phyloP scores from a whole-genome alignment of 1,140 invertebrate species.

The Euwallacea similis region DNA sequence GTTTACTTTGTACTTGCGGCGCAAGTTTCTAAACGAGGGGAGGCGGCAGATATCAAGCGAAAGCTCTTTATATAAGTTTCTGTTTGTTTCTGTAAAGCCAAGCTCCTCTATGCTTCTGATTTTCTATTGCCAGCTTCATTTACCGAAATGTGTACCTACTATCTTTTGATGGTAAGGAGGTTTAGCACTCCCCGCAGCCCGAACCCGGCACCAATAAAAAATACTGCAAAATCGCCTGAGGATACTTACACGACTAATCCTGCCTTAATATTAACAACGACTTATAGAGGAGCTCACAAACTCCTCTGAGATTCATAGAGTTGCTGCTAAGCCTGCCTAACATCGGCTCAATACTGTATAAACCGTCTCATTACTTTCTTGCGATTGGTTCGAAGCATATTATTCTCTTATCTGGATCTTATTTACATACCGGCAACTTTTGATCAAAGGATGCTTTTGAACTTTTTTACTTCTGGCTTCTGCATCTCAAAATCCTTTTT shows the following conservation, averaged over 20 bases:
- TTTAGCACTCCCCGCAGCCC: background rate
- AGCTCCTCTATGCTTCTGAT: slow-evolving; percentile 53
- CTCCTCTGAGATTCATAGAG: no score
- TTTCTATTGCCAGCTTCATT: slow-evolving; percentile 52
- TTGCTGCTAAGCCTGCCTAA: no score
- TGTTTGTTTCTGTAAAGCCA: slow-evolving; percentile 53
- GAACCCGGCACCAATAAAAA: no score
- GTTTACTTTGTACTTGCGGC: slow-evolving; percentile 51
- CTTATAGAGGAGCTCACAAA: no score
- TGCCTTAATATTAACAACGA: no score
- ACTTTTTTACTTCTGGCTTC: slow-evolving; percentile 20
- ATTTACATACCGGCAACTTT: slow-evolving; percentile 32
- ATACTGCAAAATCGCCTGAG: no score
- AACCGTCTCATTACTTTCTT: slow-evolving; percentile 27
- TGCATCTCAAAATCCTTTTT: slow-evolving; percentile 15
- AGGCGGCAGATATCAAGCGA: slow-evolving; percentile 39
- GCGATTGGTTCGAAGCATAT: slow-evolving; percentile 27
- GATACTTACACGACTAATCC: no score
- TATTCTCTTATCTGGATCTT: slow-evolving; percentile 32
- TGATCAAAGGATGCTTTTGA: slow-evolving; percentile 31
- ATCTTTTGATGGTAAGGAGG: background rate
- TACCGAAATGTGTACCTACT: slow-evolving; percentile 48
- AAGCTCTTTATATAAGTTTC: slow-evolving; percentile 51
- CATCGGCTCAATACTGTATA: no score
- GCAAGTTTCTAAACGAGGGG: slow-evolving; percentile 25